These are phyloP conservation scores for Callionymus lyra DNA, from an alignment of 2,113 vertebrate genomes.

Conservation along the genomic window DNA sequence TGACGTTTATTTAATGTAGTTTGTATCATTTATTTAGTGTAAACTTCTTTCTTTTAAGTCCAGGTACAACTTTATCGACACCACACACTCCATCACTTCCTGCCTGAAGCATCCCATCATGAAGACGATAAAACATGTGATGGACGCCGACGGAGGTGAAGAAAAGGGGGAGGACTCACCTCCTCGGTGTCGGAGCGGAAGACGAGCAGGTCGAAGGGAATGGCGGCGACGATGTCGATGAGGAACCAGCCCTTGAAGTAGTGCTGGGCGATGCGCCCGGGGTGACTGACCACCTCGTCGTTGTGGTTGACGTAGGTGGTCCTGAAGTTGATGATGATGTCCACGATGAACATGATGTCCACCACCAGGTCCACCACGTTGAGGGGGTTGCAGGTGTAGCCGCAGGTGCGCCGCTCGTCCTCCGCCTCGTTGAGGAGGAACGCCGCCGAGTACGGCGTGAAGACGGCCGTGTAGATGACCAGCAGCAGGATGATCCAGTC, in stretches of 20 bases:
- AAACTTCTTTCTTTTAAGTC: too few relatives aligned
- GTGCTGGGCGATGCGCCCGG: conserved; percentile 86
- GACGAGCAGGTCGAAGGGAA: conserved; percentile 96
- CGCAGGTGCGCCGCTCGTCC: conserved; percentile 76
- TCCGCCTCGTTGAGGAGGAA: conserved; percentile 92
- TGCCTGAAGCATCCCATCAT: too few relatives aligned
- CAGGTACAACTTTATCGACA: too few relatives aligned
- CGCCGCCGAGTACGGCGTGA: conserved; percentile 93
- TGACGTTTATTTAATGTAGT: too few relatives aligned
- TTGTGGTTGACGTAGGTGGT: conserved; percentile 98
- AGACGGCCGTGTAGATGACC: conserved; percentile 95
- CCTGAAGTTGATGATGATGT: conserved; percentile 97
- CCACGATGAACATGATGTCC: conserved; percentile 98
- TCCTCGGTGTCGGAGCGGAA: conserved; percentile 89
- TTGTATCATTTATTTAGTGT: too few relatives aligned
- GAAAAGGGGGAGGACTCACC: conserved; percentile 60
- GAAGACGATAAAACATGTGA: too few relatives aligned
- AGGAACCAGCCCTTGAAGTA: conserved; percentile 99
- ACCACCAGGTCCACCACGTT: conserved; percentile 95
- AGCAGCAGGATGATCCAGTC: conserved; percentile 97
- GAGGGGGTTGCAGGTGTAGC: conserved; percentile 90
- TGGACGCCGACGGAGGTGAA: too few relatives aligned
- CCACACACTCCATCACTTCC: too few relatives aligned
- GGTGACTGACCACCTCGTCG: conserved; percentile 95
- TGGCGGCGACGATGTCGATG: conserved; percentile 95